phyloP scores from a whole-genome alignment of 2,797 vertebrate genomes.

The Myotis pilosus region DNA sequence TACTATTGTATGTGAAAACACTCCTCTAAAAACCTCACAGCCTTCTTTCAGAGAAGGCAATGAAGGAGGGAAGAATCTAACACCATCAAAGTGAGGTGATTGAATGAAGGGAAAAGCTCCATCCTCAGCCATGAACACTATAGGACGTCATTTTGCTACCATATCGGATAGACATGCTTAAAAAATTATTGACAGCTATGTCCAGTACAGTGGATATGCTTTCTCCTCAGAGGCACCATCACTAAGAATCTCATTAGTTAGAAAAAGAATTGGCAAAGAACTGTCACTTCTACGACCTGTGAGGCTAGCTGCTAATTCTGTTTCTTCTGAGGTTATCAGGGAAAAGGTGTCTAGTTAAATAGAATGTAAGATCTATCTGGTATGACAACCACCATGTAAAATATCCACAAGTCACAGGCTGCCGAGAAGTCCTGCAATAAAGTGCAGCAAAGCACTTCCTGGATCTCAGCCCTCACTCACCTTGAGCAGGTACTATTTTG shows the following conservation, averaged over 20 bases:
- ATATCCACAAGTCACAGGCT: background rate
- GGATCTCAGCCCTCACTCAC: background rate
- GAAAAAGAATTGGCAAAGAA: background rate
- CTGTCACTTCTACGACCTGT: background rate
- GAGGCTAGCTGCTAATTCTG: background rate
- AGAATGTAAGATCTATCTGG: background rate
- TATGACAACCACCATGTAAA: background rate
- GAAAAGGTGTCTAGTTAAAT: background rate
- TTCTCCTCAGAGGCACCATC: background rate
- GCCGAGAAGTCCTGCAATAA: background rate
- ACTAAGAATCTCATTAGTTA: background rate
- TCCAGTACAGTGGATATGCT: background rate
- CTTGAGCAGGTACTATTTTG: background rate
- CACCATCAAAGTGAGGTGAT: background rate
- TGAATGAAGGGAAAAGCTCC: background rate
- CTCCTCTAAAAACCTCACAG: background rate
- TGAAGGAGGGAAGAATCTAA: background rate
- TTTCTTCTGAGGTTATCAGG: background rate
- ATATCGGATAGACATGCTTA: slow-evolving; percentile 1
- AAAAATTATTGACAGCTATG: background rate
- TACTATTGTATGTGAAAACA: background rate
- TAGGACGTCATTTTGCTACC: background rate
- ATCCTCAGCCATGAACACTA: background rate
- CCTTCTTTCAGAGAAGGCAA: background rate
- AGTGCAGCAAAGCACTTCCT: background rate